Conservation (phyloP, 1,140 invertebrate species). For the Drosophila micromelanica region DNA sequence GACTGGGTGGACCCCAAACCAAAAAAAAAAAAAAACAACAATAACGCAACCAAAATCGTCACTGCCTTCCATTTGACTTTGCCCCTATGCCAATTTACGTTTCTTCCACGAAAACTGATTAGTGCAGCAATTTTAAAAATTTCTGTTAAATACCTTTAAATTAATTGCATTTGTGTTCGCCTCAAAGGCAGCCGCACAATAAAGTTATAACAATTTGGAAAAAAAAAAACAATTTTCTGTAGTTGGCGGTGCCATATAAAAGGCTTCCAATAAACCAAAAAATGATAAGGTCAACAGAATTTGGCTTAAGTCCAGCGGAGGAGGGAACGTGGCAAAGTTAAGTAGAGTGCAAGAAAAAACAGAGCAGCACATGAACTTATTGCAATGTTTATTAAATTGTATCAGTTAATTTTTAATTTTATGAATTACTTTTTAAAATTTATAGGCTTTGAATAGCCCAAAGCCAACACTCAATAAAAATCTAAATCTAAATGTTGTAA, state of each 20-base stretch:
- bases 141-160: slow-evolving; percentile 59
- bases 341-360: too few relatives aligned
- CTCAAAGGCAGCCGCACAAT: slow-evolving; percentile 2
- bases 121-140: slow-evolving; percentile 55
- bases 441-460: too few relatives aligned
- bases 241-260: slow-evolving; percentile 28
- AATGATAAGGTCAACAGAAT: slow-evolving; percentile 16
- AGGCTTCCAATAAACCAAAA: neutral
- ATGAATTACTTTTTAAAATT: too few relatives aligned
- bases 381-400: too few relatives aligned
- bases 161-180: slow-evolving; percentile 48
- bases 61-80: slow-evolving; percentile 41
- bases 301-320: too few relatives aligned
- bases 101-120: slow-evolving; percentile 35
- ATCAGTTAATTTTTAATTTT: too few relatives aligned
- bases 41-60: slow-evolving; percentile 44
- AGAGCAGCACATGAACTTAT: too few relatives aligned
- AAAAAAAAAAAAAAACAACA: slow-evolving; percentile 17
- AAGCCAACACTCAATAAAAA: too few relatives aligned
- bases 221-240: slow-evolving; percentile 6
- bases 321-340: too few relatives aligned
- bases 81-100: slow-evolving; percentile 32
- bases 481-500: too few relatives aligned
- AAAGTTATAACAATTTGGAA: slow-evolving; percentile 9
- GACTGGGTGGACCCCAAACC: slow-evolving; percentile 15